A percentile compares a stretch with the other conserved stretches of the same genome.
Conservation (phyloP, 2,113 vertebrate genomes). For the Neoarius graeffei region DNA sequence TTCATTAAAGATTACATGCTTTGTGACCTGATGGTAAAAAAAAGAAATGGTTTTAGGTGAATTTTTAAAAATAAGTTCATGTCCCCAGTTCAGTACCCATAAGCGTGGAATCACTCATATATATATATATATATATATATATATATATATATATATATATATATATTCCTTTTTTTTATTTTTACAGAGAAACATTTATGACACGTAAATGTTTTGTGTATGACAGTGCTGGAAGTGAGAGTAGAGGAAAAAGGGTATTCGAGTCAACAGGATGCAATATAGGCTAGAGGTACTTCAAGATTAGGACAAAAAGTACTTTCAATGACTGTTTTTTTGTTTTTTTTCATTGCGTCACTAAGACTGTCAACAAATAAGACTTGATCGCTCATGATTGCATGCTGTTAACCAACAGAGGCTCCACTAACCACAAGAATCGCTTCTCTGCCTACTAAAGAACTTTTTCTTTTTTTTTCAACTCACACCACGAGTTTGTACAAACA, state of each 20-base stretch:
- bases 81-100: too few relatives aligned
- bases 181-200: conserved; percentile 48
- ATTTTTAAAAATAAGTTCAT: too few relatives aligned
- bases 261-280: conserved; percentile 97
- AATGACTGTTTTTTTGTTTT: conserved; percentile 21
- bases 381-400: conserved; percentile 11
- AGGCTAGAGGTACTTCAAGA: conserved; percentile 82
- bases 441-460: conserved; percentile 11
- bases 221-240: conserved; percentile 54
- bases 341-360: conserved; percentile 41
- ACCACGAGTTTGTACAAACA: conserved; percentile 8
- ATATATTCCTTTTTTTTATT: not conserved
- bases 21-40: too few relatives aligned
- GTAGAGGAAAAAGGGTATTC: conserved; percentile 86
- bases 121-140: too few relatives aligned
- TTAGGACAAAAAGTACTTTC: conserved; percentile 76
- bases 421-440: conserved; percentile 36
- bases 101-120: too few relatives aligned
- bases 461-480: not conserved
- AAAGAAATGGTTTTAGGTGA: too few relatives aligned
- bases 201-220: conserved; percentile 28
- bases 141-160: too few relatives aligned
- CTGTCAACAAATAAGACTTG: conserved; percentile 29
- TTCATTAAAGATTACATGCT: too few relatives aligned
- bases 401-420: conserved; percentile 26